Base-by-base conservation (phyloP, 2,888 invertebrate species). In the Pristionchus japonicus region DNA sequence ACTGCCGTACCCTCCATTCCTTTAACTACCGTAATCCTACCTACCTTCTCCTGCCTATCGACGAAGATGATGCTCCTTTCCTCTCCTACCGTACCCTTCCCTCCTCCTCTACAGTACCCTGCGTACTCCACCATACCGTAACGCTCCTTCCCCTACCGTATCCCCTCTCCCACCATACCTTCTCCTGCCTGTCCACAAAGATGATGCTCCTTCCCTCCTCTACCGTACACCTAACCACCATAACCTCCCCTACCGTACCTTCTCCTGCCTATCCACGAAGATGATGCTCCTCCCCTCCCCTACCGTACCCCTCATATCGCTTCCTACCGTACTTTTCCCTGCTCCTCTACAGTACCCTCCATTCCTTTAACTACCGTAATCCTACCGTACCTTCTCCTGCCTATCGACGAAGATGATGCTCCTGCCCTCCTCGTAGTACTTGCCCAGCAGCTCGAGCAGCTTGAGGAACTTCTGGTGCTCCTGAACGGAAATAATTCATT, bases 381-480 rank as follows among this genome's bases (percentile, higher is more conserved):
- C 20, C 47, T 17, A n/a, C 15, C 84, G 20, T 27, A 90, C 90
- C 88, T 91, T 91, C 84, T 92, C 99, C 95, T 99, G 99, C 94
- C 98, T 98, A 94, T 99, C 99, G 17, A 99, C 99, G 95, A 99
- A 99, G 49, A 99, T 97, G 92, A 99, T 97, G 84, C 97, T 97
- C 94, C 97, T 97, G 80, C 99, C 99, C 47, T 90, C 89, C 88
- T 94, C 94, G 89, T 91, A 94, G 89, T 93, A 94, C 57, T 93
- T 92, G 88, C 94, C 94, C n/a, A 99, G 96, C n/a, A 99, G 95
- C 95, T 99, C 99, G 17, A 99, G 95, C 0, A 99, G 96, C 95
- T 99, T 99, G 93, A 99, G 96, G 95, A 98, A 98, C 95, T 99
- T 99, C 67, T 98, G 97, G 86, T 99, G 98, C 89, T 99, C 99